Conservation (phyloP, 2,888 invertebrate species). For the Eupeodes latifasciatus region DNA sequence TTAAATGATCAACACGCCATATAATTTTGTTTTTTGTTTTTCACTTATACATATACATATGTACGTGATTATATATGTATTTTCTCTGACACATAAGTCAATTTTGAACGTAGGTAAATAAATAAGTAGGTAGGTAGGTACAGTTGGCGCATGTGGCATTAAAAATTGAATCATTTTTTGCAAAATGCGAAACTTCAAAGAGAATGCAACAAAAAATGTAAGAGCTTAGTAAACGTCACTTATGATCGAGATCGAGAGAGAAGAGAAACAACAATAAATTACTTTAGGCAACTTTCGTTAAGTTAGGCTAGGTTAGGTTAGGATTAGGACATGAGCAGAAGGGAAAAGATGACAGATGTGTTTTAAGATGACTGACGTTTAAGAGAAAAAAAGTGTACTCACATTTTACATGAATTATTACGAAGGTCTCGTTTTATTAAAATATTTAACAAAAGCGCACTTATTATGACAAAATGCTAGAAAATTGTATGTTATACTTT, state of each 20-base stretch:
- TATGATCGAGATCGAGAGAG: not conserved
- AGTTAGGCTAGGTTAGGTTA: slow-evolving; percentile 7
- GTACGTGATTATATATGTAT: not conserved
- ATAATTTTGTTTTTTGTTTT: not conserved
- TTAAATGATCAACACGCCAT: slow-evolving; percentile 39
- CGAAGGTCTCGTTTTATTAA: not conserved
- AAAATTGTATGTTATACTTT: not conserved
- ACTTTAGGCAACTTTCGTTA: slow-evolving; percentile 6
- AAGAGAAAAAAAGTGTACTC: not conserved
- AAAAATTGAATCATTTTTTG: slow-evolving; percentile 13
- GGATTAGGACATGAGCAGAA: too few species aligned
- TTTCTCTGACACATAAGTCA: slow-evolving; percentile 12
- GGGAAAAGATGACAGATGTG: too few species aligned
- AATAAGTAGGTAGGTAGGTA: not conserved
- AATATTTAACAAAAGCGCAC: too few species aligned
- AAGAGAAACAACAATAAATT: not conserved
- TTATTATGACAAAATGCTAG: not conserved
- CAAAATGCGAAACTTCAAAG: not conserved
- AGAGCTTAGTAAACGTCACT: not conserved
- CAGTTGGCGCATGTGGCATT: slow-evolving; percentile 23
- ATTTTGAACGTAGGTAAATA: not conserved
- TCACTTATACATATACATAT: too few species aligned
- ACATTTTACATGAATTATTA: too few species aligned
- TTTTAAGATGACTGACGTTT: not conserved
- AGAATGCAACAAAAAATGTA: not conserved